These are phyloP conservation scores for Myiopsitta monachus DNA, from an alignment of 2,113 vertebrate genomes.

Conservation along the genomic window DNA sequence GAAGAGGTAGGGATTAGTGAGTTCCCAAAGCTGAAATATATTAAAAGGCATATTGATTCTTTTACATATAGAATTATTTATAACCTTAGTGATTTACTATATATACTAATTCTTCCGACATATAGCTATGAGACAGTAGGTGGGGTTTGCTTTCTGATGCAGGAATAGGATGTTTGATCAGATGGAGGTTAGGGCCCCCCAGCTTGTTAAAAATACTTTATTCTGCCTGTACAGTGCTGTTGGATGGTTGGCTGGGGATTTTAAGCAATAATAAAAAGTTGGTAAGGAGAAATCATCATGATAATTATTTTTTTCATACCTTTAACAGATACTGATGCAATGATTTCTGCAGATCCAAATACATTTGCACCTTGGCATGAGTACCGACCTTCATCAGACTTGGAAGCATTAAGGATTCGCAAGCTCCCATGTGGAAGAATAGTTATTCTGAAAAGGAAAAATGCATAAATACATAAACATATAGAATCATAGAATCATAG, in stretches of 20 bases:
- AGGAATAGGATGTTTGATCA: neutral
- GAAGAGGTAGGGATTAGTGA: neutral
- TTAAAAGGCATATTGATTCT: neutral
- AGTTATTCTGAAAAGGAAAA: constrained; percentile 83
- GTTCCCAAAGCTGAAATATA: neutral
- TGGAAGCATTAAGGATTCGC: constrained; percentile 87
- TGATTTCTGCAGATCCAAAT: constrained; percentile 90
- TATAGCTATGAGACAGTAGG: neutral
- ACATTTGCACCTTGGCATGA: constrained; percentile 88
- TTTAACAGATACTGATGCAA: constrained; percentile 88
- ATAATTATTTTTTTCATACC: constrained; percentile 73
- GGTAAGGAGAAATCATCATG: neutral
- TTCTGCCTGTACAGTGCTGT: neutral
- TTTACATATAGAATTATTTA: neutral
- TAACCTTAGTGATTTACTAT: neutral
- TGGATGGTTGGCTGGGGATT: neutral
- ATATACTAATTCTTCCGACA: neutral
- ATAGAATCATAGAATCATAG: neutral
- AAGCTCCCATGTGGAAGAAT: constrained; percentile 90
- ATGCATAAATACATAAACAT: constrained; percentile 12
- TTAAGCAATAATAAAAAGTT: neutral
- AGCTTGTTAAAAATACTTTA: neutral
- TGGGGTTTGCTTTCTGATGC: neutral
- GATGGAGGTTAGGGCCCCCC: fast-evolving
- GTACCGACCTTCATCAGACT: constrained; percentile 90